Evolutionary conservation across 1,140 invertebrate species (phyloP), one percentile per base, ranked within the genome.

Genomic region (Saxidomus purpurata): DNA sequence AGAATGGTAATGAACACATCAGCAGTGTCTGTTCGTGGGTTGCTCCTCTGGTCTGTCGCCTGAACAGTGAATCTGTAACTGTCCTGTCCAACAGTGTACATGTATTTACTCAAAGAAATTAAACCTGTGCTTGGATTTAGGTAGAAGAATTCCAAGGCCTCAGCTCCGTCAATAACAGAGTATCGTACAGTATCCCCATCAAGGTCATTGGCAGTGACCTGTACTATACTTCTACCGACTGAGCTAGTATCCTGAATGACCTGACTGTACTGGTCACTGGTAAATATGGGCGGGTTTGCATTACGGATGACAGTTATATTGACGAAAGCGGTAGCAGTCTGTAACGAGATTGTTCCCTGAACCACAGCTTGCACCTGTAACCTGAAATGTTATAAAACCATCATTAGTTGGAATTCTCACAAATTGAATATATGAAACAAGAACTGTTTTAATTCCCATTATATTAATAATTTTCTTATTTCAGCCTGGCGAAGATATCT

Each of bases 21-120:
- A 1, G 97, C 97, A 1, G 97, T 97, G 0, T 97, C 98, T 71
- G 97, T 98, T 47, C 99, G 96, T 0, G 98, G 94, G 13, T 98
- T 98, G 67, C 97, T 96, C 1, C 98, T 98, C 77, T 97, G 97
- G 96, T 99, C 99, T 25, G 97, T 97, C 1, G 98, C 96, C 17
- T 55, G 63, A 11, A 94, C 90, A 28, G 61, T 90, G 28, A 87
- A 80, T 13, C 79, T 40, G 84, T 87, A 90, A 11, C n/a, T 19
- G 40, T 90, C 71, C 25, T 49, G 11, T 22, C 90, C 90, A 38
- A 47, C 76, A n/a, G 84, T 77, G 76, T 67, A 82, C 25, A 87
- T 36, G 19, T 55, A 61, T 31, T 82, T 86, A 55, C 82, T 87
- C 28, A 89, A 81, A 6, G 89, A 90, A 36, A 93, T 87, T 25